Evolutionary conservation across 2,888 invertebrate genomes (phyloP).

Genomic region (Incurvaria masculella): DNA sequence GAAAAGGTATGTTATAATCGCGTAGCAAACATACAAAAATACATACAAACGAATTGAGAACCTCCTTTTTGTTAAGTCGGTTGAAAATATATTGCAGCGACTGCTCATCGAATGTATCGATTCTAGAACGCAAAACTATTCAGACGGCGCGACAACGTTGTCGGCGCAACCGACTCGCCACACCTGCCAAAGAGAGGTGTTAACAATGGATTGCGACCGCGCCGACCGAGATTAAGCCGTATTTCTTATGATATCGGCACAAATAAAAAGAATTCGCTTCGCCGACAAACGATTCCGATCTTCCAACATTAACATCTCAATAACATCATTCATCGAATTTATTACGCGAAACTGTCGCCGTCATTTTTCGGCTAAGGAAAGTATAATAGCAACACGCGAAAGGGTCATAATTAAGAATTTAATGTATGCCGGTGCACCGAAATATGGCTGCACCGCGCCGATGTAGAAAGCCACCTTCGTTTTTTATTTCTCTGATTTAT

Average conservation of each 20-base stretch:
- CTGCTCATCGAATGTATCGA: too few relatives aligned
- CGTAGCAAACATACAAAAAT: too few relatives aligned
- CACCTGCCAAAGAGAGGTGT: background rate
- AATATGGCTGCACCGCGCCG: constrained; percentile 31
- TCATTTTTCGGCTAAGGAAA: constrained; percentile 33
- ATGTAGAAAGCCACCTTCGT: too few relatives aligned
- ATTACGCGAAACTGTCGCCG: constrained; percentile 24
- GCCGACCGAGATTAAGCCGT: background rate
- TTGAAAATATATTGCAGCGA: too few relatives aligned
- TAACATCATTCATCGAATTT: constrained; percentile 32
- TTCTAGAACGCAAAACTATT: too few relatives aligned
- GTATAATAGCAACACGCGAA: constrained; percentile 38
- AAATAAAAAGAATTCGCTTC: background rate
- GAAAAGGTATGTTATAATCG: too few relatives aligned
- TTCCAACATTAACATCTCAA: constrained; percentile 29
- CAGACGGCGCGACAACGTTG: too few relatives aligned
- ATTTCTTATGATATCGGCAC: background rate
- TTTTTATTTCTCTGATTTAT: constrained; percentile 41
- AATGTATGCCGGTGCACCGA: constrained; percentile 34
- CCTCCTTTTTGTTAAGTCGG: too few relatives aligned
- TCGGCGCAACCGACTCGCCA: background rate
- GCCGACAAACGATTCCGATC: constrained; percentile 9
- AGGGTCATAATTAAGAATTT: constrained; percentile 48
- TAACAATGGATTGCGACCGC: background rate
- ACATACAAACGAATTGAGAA: too few relatives aligned